A percentile compares a stretch with the other conserved stretches of the same genome.
Evolutionary conservation across 2,113 vertebrate species (phyloP).

Genomic region (Thamnaconus septentrionalis): DNA sequence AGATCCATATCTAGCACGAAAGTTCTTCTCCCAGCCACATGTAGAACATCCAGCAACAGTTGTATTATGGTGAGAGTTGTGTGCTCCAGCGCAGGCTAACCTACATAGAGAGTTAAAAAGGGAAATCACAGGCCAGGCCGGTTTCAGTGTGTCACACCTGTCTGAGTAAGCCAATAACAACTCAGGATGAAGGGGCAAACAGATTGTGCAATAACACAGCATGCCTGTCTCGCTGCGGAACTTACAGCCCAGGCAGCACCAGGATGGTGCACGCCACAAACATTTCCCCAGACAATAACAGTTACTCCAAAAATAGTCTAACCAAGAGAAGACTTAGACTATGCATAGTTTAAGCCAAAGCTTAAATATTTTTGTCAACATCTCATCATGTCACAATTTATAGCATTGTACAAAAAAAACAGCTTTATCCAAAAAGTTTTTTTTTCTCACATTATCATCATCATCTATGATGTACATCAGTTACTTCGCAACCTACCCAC

Average conservation of each 20-base stretch:
- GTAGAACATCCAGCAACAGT: neutral
- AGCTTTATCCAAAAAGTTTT: no score
- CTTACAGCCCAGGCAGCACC: neutral
- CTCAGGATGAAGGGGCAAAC: slow-evolving; percentile 39
- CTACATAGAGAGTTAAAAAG: slow-evolving; percentile 27
- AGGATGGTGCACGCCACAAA: no score
- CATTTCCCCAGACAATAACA: no score
- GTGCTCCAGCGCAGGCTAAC: slow-evolving; percentile 7
- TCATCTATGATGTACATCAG: no score
- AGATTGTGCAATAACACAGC: slow-evolving; percentile 49
- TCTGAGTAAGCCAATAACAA: slow-evolving; percentile 62
- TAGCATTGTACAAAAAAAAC: no score
- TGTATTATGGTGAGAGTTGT: neutral
- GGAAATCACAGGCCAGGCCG: slow-evolving; percentile 28
- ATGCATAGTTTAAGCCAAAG: no score
- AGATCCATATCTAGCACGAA: slow-evolving; percentile 10
- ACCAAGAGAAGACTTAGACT: no score
- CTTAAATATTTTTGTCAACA: no score
- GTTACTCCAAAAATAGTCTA: no score
- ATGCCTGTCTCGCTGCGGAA: slow-evolving; percentile 13
- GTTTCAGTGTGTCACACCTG: slow-evolving; percentile 68
- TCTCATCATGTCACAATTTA: no score
- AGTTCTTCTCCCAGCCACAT: neutral
- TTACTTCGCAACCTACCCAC: no score
- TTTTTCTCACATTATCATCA: no score